Evolutionary conservation across 2,113 vertebrate genomes (phyloP), one percentile per base, ranked within the genome.

Genomic region (Oriolus oriolus): DNA sequence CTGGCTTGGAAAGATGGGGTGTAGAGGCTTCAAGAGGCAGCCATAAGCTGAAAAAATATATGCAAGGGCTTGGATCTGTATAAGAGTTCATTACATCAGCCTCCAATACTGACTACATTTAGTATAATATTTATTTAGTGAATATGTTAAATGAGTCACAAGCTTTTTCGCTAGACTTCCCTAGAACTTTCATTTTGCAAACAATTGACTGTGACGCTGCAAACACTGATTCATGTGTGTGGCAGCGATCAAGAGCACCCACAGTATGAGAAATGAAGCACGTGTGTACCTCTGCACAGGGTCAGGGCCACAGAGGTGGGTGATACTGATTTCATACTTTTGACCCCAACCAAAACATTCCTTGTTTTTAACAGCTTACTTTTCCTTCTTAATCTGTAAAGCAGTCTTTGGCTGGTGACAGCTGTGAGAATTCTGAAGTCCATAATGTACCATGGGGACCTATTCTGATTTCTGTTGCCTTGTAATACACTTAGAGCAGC

Each of bases 391-490:
- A 92, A 90, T 96, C 90, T 96, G 47, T 90, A 96, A 94, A 96
- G 92, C 93, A 97, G 93, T 63, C 79, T 83, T 88, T 86, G 71
- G 64, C 60, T 94, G 76, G 79, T 90, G 87, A 88, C 92, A 96
- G 87, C 95, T 97, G 92, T 41, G 64, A 94, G 90, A 95, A 86
- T 96, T 93, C 52, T 96, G 85, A 96, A 96, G 90, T 81, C 44
- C 68, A 45, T 77, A 50, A 49, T 6, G 47, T 59, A 92, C 85
- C 75, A 71, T 17, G 35, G 95, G 88, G 95, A 88, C 71, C 82
- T 80, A 35, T 91, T 94, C 83, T 86, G 59, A 88, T 95, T 94
- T 90, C 71, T 96, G 35, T 88, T 90, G 56, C 79, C 85, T 96
- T 89, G 92, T 78, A 94, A 94, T 21, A 11, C 47, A 78, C 76